Percentiles rank a stretch among this genome's conserved stretches.
Conservation (phyloP, 2,888 invertebrate species). For the Scelioninae gen. 2 region DNA sequence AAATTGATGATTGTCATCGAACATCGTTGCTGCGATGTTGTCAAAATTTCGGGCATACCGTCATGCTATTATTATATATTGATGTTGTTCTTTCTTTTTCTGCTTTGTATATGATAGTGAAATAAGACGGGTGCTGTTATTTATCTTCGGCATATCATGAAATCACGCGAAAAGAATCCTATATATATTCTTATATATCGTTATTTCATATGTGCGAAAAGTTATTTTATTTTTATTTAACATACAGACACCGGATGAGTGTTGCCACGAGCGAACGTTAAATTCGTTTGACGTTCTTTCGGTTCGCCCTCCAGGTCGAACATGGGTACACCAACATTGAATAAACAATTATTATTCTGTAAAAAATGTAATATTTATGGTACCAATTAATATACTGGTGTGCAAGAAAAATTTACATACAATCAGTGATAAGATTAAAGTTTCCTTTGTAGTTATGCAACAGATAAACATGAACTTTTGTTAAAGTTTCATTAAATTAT, state of each 20-base stretch:
- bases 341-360: conserved; percentile 41
- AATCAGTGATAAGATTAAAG: conserved; percentile 41
- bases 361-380: conserved; percentile 55
- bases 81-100: conserved; percentile 66
- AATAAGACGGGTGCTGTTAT: conserved; percentile 60
- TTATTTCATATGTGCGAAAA: conserved; percentile 64
- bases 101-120: conserved; percentile 68
- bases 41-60: conserved; percentile 57
- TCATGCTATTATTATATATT: conserved; percentile 66
- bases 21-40: conserved; percentile 35
- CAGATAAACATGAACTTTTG: conserved; percentile 35
- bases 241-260: conserved; percentile 59
- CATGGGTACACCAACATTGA: conserved; percentile 38
- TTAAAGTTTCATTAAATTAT: conserved; percentile 18
- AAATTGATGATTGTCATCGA: conserved; percentile 52
- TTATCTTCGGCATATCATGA: conserved; percentile 54
- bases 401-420: conserved; percentile 42
- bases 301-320: conserved; percentile 10
- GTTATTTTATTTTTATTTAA: conserved; percentile 70
- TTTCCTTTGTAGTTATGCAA: conserved; percentile 51
- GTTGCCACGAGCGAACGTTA: conserved; percentile 11
- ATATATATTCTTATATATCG: conserved; percentile 61
- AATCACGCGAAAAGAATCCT: conserved; percentile 59
- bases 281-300: conserved; percentile 25
- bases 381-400: conserved; percentile 33